Conservation (phyloP, 2,888 invertebrate species). For the Idaea biselata region DNA sequence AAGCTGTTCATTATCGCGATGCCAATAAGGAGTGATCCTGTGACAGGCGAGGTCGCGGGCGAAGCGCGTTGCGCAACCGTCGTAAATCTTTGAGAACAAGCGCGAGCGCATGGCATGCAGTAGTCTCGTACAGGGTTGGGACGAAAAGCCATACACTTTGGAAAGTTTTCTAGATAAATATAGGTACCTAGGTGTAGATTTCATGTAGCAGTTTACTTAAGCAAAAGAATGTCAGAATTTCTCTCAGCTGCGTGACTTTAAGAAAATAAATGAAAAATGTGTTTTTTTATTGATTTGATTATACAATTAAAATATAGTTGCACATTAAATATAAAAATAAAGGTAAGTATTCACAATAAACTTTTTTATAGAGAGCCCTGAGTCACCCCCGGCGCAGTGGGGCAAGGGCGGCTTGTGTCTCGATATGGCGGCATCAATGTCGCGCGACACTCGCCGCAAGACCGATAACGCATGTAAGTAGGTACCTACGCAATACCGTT, state of each 20-base stretch:
- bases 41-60: neutral
- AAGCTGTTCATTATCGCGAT: neutral
- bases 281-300: too few relatives aligned
- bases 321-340: too few relatives aligned
- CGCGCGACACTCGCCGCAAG: slow-evolving; percentile 21
- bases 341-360: neutral
- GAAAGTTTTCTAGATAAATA: too few relatives aligned
- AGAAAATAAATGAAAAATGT: too few relatives aligned
- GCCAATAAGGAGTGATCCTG: neutral
- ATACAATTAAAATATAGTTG: too few relatives aligned
- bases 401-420: slow-evolving; percentile 58
- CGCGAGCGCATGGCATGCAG: neutral
- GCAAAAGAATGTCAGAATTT: too few relatives aligned
- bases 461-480: neutral
- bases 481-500: neutral
- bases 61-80: neutral
- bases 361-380: slow-evolving; percentile 34
- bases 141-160: too few relatives aligned
- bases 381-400: slow-evolving; percentile 41
- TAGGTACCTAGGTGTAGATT: too few relatives aligned
- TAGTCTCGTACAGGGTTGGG: neutral
- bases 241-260: too few relatives aligned
- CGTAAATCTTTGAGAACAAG: neutral
- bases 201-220: too few relatives aligned
- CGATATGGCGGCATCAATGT: slow-evolving; percentile 48